Evolutionary conservation across 2,113 vertebrate genomes (phyloP).

Genomic region (Nycticorax nycticorax): DNA sequence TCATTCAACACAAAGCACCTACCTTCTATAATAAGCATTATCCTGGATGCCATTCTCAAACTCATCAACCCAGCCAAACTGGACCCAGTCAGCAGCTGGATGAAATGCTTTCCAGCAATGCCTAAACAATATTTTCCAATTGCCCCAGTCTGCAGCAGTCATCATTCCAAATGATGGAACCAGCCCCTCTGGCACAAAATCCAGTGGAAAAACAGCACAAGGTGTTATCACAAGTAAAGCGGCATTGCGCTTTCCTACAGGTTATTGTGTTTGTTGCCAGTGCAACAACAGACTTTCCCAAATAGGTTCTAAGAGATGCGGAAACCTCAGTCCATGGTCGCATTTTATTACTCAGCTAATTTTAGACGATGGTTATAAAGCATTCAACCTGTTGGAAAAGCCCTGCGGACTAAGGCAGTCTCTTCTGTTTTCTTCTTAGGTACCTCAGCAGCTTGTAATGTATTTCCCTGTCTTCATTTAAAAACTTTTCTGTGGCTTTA

Average conservation of each 20-base stretch:
- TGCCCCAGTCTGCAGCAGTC: background rate
- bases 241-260: accelerated
- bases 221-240: accelerated
- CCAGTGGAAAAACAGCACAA: background rate
- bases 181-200: background rate
- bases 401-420: background rate
- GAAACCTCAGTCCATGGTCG: accelerated
- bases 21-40: background rate
- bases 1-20: background rate
- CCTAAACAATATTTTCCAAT: background rate
- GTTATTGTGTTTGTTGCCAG: background rate
- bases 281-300: background rate
- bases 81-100: background rate
- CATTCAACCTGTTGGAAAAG: background rate
- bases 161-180: background rate
- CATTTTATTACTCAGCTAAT: background rate
- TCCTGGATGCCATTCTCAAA: background rate
- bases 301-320: background rate
- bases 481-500: background rate
- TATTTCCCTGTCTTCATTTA: background rate
- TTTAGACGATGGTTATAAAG: accelerated
- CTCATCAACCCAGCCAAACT: background rate
- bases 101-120: background rate
- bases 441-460: background rate
- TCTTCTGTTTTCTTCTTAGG: background rate